Evolutionary conservation across 2,113 vertebrate genomes (phyloP), one percentile per base, ranked within the genome.

Genomic region (Pterocles burchelli): DNA sequence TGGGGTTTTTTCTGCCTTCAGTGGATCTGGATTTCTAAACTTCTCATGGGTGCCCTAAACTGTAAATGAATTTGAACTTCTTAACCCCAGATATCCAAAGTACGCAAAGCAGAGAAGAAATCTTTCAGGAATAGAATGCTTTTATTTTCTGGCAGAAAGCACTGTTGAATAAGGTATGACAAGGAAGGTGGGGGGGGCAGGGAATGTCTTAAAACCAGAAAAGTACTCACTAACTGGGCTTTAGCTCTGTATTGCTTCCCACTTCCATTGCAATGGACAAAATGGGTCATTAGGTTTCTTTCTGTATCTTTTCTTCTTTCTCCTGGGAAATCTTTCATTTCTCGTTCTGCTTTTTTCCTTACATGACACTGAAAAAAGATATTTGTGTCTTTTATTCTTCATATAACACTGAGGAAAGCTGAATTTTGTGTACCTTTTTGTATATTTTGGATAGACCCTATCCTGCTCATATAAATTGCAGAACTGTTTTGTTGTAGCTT

Each of bases 401-500:
- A 4, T 34, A 41, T 19, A 83, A 49, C 1, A 2, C 34, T 36
- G n/a, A 66, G 38, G 29, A 80, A 73, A 84, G 66, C 43, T 90
- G 59, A 43, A 78, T 63, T 92, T 90, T 75, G 9, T 49, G 28
- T 51, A n/a, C 20, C 10, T 65, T 73, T 73, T 91, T 33, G 17
- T 83, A 11, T 90, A 17, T 94, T 96, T 96, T 85, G 45, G 26
- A 57, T 77, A 91, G 80, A 85, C 17, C 55, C 75, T 87, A 63
- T 84, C 67, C 71, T 78, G 52, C 83, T 91, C 81, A 82, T 94
- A 70, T 77, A 95, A 97, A 95, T 96, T 59, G 31, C 84, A 88
- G 87, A 93, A 72, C 43, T 52, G 80, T 96, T 95, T 87, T 90
- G 49, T 96, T 93, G 78, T 94, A 85, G 86, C 70, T 97, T 95